phyloP scores from a whole-genome alignment of 1,140 invertebrate species.

The Saxidomus purpurata region DNA sequence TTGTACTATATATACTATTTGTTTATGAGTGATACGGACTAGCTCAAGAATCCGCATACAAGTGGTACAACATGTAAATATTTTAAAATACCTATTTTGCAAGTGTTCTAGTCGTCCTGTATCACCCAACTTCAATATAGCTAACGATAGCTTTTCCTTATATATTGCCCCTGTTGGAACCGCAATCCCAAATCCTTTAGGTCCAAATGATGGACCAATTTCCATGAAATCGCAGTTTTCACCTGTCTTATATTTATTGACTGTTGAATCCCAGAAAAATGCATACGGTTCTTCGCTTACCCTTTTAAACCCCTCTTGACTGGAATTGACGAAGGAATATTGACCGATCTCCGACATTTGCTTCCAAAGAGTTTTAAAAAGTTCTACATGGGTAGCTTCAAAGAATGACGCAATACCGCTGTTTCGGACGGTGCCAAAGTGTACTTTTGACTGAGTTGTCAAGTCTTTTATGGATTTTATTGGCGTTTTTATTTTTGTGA shows the following conservation, averaged over 20 bases:
- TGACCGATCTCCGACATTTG: conserved; percentile 84
- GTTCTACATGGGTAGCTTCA: conserved; percentile 97
- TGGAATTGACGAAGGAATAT: conserved; percentile 80
- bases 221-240: conserved; percentile 85
- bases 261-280: conserved; percentile 86
- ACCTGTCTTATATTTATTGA: conserved; percentile 84
- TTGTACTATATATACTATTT: too few species aligned
- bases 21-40: too few species aligned
- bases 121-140: conserved; percentile 97
- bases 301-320: conserved; percentile 79
- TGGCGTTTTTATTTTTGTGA: conserved; percentile 86
- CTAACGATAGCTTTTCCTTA: conserved; percentile 97
- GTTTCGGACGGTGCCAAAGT: conserved; percentile 84
- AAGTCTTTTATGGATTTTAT: conserved; percentile 86
- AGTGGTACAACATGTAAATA: too few species aligned
- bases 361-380: conserved; percentile 98
- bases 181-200: conserved; percentile 84
- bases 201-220: conserved; percentile 84
- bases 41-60: too few species aligned
- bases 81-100: conserved; percentile 76
- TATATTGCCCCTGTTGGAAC: conserved; percentile 92
- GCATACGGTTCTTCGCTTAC: conserved; percentile 85
- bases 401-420: conserved; percentile 85
- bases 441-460: conserved; percentile 84
- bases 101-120: conserved; percentile 96